A percentile compares a stretch with the other conserved stretches of the same genome.
Conservation (phyloP, 2,888 invertebrate species). For the Diarsia dahlii region DNA sequence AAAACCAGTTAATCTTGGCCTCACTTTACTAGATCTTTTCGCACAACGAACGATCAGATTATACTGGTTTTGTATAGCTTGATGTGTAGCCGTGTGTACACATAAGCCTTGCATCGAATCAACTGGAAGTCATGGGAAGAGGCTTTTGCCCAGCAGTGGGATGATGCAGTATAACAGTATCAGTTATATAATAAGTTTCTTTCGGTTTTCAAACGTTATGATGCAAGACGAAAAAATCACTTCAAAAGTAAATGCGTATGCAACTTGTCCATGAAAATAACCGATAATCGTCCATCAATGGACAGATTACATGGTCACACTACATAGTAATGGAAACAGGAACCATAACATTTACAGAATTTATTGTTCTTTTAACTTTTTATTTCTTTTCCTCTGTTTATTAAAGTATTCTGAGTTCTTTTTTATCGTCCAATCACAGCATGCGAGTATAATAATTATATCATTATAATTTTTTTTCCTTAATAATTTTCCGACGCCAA, state of each 20-base stretch:
- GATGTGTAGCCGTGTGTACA: no score
- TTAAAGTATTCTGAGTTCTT: constrained; percentile 21
- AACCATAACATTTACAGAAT: constrained; percentile 29
- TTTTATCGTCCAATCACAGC: constrained; percentile 27
- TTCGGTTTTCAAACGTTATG: not conserved
- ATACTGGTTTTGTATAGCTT: no score
- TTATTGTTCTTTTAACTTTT: constrained; percentile 5
- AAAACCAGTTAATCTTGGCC: no score
- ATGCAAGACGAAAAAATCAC: no score
- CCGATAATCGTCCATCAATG: constrained; percentile 28
- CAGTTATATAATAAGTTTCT: not conserved
- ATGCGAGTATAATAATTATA: constrained; percentile 18
- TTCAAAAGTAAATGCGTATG: not conserved
- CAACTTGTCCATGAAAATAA: not conserved
- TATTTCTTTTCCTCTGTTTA: constrained; percentile 14
- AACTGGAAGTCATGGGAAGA: no score
- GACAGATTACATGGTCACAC: not conserved
- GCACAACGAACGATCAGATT: no score
- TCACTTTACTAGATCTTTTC: no score
- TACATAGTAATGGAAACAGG: constrained; percentile 12
- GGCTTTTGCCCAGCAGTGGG: no score
- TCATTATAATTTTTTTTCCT: not conserved
- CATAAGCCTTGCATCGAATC: no score
- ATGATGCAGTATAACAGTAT: no score
- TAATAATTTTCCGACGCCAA: constrained; percentile 1